Conservation (phyloP, 2,113 vertebrate species). For the Blennius ocellaris region DNA sequence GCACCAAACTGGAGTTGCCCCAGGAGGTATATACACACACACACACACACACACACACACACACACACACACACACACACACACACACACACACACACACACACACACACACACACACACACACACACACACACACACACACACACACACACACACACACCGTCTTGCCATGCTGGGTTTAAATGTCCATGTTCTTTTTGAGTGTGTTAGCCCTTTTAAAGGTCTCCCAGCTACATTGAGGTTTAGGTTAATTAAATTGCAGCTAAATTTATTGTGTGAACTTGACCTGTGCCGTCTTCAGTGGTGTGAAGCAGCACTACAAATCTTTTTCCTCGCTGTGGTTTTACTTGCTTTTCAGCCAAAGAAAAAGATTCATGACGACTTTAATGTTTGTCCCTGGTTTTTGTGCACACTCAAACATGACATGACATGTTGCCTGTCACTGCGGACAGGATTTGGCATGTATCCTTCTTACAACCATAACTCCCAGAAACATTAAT, state of each 20-base stretch:
- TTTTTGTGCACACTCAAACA: too few species aligned
- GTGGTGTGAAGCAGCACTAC: too few species aligned
- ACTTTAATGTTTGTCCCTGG: too few species aligned
- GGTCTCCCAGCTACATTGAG: not conserved
- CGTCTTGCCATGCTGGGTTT: not conserved
- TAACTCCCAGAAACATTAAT: too few species aligned
- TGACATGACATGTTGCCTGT: too few species aligned
- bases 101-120: not conserved
- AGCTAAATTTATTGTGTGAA: too few species aligned
- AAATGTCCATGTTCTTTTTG: not conserved
- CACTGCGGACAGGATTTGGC: too few species aligned
- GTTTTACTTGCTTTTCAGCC: too few species aligned
- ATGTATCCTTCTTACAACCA: too few species aligned
- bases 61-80: not conserved
- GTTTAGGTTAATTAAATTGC: not conserved
- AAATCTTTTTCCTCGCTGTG: too few species aligned
- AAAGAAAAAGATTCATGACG: too few species aligned
- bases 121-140: not conserved
- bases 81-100: not conserved
- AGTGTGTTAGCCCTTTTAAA: not conserved
- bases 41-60: not conserved
- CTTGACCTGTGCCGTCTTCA: too few species aligned
- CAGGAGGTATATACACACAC: slow-evolving; percentile 87
- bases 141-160: not conserved
- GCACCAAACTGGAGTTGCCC: slow-evolving; percentile 94